Conservation (phyloP, 2,113 vertebrate species). For the Cygnus buccinator region DNA sequence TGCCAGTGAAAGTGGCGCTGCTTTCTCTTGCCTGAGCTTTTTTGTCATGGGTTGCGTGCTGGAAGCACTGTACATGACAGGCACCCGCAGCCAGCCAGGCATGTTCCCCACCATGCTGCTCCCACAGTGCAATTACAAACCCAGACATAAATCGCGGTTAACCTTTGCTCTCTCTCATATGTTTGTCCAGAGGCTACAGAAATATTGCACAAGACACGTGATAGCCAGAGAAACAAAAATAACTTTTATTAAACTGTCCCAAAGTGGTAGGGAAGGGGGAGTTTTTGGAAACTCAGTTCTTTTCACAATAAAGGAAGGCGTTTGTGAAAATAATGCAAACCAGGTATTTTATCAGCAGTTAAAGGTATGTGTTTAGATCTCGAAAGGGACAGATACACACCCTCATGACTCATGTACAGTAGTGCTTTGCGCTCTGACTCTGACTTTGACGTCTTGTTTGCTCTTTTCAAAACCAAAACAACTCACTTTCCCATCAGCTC, state of each 20-base stretch:
- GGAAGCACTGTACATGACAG: background rate
- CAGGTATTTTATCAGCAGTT: background rate
- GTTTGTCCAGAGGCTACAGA: conserved; percentile 59
- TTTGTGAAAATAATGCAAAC: background rate
- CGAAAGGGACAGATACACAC: background rate
- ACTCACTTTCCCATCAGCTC: background rate
- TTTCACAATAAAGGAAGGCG: background rate
- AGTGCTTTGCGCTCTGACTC: background rate
- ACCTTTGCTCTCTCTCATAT: conserved; percentile 37
- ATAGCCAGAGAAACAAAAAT: conserved; percentile 14
- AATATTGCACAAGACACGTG: conserved; percentile 43
- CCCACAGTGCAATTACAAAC: background rate
- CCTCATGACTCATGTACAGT: conserved; percentile 16
- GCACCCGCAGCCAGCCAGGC: background rate
- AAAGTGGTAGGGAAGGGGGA: background rate
- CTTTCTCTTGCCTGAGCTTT: background rate
- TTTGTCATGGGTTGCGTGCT: background rate
- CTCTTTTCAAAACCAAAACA: conserved; percentile 33
- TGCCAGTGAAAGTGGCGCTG: background rate
- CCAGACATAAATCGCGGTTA: conserved; percentile 26
- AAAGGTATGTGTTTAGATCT: background rate
- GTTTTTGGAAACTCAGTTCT: background rate
- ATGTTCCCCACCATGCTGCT: background rate
- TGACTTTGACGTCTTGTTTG: background rate
- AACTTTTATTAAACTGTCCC: background rate